Percentiles rank a stretch among this genome's conserved stretches.
phyloP scores from a whole-genome alignment of 2,113 vertebrate species.

The Brachypteracias leptosomus region DNA sequence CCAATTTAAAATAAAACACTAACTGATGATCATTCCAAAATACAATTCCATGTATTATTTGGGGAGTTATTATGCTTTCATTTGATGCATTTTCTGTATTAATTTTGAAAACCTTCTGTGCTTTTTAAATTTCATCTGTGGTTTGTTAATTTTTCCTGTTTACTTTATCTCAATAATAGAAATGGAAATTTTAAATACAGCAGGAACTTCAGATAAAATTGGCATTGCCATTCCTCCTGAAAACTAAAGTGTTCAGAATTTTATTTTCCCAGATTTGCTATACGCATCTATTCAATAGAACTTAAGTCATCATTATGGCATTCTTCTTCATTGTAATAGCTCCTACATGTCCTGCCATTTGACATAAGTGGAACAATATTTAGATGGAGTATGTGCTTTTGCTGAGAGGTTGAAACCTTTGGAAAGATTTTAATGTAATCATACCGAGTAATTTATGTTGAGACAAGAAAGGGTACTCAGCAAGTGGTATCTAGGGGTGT shows the following conservation, averaged over 20 bases:
- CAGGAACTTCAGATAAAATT: neutral
- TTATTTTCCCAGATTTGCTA: neutral
- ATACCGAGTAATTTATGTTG: neutral
- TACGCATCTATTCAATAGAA: neutral
- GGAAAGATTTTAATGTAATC: neutral
- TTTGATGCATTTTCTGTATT: neutral
- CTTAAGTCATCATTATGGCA: neutral
- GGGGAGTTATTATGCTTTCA: neutral
- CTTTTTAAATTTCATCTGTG: neutral
- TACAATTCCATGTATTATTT: neutral
- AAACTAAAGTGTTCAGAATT: neutral
- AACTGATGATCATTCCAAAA: neutral
- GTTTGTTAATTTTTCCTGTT: neutral
- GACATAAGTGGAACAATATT: neutral
- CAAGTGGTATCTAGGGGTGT: neutral
- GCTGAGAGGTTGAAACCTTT: neutral
- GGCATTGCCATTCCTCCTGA: neutral
- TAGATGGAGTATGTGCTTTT: neutral
- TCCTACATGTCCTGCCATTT: neutral
- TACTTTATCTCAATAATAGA: neutral
- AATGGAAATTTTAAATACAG: neutral
- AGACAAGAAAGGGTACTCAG: neutral
- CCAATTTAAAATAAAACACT: neutral
- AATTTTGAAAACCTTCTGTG: neutral
- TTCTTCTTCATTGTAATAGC: neutral